phyloP scores from a whole-genome alignment of 1,140 invertebrate species.

The Meloidogyne chitwoodi region DNA sequence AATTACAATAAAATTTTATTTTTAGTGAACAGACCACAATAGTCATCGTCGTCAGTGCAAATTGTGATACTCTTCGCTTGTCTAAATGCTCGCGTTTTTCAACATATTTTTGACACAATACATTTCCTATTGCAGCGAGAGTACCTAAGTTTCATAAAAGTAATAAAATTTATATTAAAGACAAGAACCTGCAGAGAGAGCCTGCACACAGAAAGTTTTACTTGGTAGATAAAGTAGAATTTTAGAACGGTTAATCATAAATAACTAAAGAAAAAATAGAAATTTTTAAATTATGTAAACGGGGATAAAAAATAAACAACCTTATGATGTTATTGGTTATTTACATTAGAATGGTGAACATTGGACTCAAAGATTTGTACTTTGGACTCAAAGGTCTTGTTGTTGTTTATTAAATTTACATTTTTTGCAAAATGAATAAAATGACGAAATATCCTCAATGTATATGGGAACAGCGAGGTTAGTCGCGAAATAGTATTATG shows the following conservation, averaged over 20 bases:
- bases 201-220: constrained; percentile 24
- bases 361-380: no score
- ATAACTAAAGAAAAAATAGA: background rate
- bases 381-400: no score
- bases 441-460: no score
- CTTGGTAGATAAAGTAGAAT: constrained; percentile 13
- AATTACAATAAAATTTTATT: constrained; percentile 4
- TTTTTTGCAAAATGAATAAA: no score
- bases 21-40: constrained; percentile 11
- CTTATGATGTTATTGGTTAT: no score
- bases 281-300: background rate
- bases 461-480: no score
- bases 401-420: no score
- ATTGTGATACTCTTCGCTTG: constrained; percentile 9
- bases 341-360: no score
- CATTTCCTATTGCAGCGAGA: constrained; percentile 29
- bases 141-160: constrained; percentile 10
- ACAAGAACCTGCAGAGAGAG: constrained; percentile 11
- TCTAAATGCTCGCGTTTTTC: constrained; percentile 30
- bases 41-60: constrained; percentile 30
- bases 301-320: no score
- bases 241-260: background rate
- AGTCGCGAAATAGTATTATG: no score
- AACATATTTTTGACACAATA: constrained; percentile 27
- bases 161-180: background rate